Base-by-base conservation (phyloP, 2,797 vertebrate species). In the Melanogrammus aeglefinus region DNA sequence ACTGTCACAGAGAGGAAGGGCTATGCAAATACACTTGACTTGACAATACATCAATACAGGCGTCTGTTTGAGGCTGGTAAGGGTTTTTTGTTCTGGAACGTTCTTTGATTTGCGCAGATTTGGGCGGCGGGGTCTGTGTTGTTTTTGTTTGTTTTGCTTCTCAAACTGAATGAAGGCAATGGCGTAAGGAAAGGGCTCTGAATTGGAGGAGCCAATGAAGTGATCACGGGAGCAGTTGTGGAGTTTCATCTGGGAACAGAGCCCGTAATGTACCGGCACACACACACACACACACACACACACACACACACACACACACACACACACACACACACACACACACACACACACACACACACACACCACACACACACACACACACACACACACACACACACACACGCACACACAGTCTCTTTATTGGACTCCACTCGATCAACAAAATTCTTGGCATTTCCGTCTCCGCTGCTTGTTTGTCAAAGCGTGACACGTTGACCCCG, bases 201-300 rank as follows among this genome's bases (percentile, higher is more conserved):
- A 89, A 86, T 88, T 86, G 84, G 84, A 78, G 81, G 75, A 86
- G 86, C 85, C 82, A 84, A 82, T 85, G 86, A 86, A 80, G 83
- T 79, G 79, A 82, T 86, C 85, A 83, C 24, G 81, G 84, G 86
- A 84, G 74, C 83, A 82, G 83, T 21, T 82, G 86, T 82, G 78
- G 82, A 80, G 80, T 84, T 83, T 76, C 69, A 75, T 82, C 80
- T 83, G 83, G 82, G 36, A 38, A 38, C 36, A 8, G 36, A 38
- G 36, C 36, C 36, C 36, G 36, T 38, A 38, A 38, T 44, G 80
- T 83, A 80, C 31, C 31, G 71, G 72, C 76, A 84, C 82, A 86
- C 41, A 63, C 78, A 14, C 47, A 47, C 44, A 14, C 44, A 14
- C 44, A 14, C 44, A 14, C 44, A 47, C 44, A 13, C 44, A 47